These are phyloP conservation scores for Therioaphis trifolii DNA, from an alignment of 2,888 invertebrate species.

Conservation along the genomic window DNA sequence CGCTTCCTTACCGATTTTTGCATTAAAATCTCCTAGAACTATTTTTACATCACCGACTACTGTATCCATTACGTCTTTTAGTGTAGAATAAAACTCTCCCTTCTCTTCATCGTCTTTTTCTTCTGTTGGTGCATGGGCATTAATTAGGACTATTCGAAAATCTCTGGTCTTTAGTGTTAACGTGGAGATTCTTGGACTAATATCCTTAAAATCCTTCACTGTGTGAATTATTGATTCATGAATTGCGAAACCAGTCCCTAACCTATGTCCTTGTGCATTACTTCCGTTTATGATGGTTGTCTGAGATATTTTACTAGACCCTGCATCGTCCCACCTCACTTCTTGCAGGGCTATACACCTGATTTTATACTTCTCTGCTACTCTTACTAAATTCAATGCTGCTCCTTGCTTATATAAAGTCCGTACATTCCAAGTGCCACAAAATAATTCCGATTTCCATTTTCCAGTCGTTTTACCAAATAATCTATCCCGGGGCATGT, in stretches of 20 bases:
- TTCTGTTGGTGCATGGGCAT: constrained; percentile 61
- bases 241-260: constrained; percentile 8
- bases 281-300: constrained; percentile 7
- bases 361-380: constrained; percentile 17
- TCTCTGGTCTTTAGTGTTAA: constrained; percentile 14
- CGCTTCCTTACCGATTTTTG: constrained; percentile 60
- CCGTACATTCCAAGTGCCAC: background rate
- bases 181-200: constrained; percentile 2
- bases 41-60: constrained; percentile 49
- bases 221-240: constrained; percentile 6
- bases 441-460: background rate
- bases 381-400: background rate
- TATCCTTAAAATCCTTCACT: constrained; percentile 12
- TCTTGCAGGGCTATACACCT: constrained; percentile 18
- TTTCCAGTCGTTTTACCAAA: background rate
- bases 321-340: constrained; percentile 22
- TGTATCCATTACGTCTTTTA: constrained; percentile 44
- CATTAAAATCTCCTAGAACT: no score
- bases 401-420: background rate
- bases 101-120: constrained; percentile 54
- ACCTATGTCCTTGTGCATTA: background rate
- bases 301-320: background rate
- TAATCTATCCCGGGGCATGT: background rate
- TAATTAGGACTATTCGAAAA: constrained; percentile 14
- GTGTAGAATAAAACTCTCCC: constrained; percentile 56